Conservation (phyloP, 2,888 invertebrate species). For the Entomobrya multifasciata region DNA sequence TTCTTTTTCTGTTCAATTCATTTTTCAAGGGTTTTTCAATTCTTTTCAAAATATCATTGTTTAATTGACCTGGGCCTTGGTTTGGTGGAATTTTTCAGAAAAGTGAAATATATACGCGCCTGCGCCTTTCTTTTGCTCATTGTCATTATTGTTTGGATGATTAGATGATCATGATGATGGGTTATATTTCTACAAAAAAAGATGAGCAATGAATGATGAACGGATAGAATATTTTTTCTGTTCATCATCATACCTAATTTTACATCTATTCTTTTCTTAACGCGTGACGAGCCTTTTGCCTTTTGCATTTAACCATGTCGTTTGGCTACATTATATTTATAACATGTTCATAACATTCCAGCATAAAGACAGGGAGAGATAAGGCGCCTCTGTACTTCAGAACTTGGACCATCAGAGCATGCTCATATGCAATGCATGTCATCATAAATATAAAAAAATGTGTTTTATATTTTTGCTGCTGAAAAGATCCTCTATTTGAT, state of each 20-base stretch:
- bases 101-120: neutral
- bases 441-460: no score
- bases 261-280: neutral
- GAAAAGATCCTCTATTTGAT: constrained; percentile 1
- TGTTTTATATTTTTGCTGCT: neutral
- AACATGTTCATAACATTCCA: constrained; percentile 23
- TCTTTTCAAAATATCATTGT: neutral
- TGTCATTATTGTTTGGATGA: no score
- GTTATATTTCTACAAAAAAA: neutral
- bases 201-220: neutral
- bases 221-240: neutral
- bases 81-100: neutral
- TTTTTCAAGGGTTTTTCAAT: no score
- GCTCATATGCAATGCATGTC: neutral
- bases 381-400: neutral
- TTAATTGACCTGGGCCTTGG: neutral
- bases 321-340: neutral
- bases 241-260: neutral
- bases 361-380: constrained; percentile 3
- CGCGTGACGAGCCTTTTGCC: constrained; percentile 15
- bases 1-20: neutral
- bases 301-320: neutral
- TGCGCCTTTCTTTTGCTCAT: neutral
- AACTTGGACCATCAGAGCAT: no score
- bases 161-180: no score